Base-by-base conservation (phyloP, 2,888 invertebrate species). In the Holacanthella duospinosa region DNA sequence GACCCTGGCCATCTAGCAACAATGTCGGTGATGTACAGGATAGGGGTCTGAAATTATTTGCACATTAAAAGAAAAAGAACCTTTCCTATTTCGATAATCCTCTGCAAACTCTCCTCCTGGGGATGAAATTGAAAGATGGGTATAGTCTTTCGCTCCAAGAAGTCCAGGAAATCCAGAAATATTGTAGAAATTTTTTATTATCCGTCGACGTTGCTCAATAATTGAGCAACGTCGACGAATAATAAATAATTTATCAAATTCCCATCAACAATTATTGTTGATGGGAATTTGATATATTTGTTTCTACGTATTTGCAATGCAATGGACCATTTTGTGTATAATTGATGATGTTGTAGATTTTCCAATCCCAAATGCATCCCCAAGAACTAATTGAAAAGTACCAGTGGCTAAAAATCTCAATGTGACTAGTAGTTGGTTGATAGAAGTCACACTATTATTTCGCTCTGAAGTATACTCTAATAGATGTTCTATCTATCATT, bases 61-160 rank as follows among this genome's bases (percentile, higher is more conserved):
- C 2, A 63, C 58, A 55, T 68, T 69, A 19, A 69, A 19, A 1
- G 68, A 60, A n/a, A 66, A 65, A 12, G 43, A 56, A 9, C 57
- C 55, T 26, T 64, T 66, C 55, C 65, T 43, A 43, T 67, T 67
- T 19, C 64, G 16, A 43, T 60, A 68, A 43, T n/a, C 25, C 61
- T 68, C 64, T 2, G 55, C 36, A 9, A 55, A 48, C 2, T 43
- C 54, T 1, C 62, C 64, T 26, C 64, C 64, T 1, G 62, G 57
- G 1, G 53, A 43, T 29, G 29, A 48, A 2, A 62, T 61, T 28
- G 55, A 25, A 9, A 66, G 44, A 24, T 68, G 68, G 1, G 65
- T 68, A 21, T 66, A 58, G 58, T 65, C 64, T 9, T 66, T 62
- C 19, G 62, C 62, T 26, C 66, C 64, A 16, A 66, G 29, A 19